phyloP scores from a whole-genome alignment of 2,797 vertebrate genomes.

The Scomberomorus guttatus region DNA sequence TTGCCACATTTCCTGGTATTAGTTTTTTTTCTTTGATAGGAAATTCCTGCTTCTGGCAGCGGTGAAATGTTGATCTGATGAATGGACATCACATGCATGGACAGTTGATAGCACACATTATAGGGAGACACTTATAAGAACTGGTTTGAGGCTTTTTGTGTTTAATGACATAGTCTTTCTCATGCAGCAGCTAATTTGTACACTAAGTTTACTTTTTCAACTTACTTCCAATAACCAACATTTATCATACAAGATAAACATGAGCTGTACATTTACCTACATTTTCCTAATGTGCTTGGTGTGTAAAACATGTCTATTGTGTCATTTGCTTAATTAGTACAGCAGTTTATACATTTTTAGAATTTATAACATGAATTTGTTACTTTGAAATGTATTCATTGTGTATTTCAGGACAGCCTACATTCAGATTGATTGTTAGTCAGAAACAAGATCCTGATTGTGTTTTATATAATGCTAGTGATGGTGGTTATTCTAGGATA shows the following conservation, averaged over 20 bases:
- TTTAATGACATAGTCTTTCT: no score
- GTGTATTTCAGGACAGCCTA: no score
- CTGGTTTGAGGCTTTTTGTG: not conserved
- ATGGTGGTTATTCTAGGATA: not conserved
- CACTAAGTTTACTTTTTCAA: not conserved
- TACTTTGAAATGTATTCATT: not conserved
- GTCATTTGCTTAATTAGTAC: not conserved
- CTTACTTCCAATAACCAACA: constrained; percentile 3
- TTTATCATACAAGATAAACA: not conserved
- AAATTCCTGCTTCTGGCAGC: no score
- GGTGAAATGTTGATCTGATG: not conserved
- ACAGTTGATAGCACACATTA: not conserved
- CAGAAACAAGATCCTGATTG: no score
- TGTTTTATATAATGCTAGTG: not conserved
- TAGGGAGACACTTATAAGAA: not conserved
- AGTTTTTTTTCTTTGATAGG: not conserved
- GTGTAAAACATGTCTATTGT: not conserved
- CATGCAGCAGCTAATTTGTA: not conserved
- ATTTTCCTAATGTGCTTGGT: not conserved
- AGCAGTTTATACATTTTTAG: not conserved
- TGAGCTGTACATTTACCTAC: not conserved
- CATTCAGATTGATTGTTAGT: no score
- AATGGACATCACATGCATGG: not conserved
- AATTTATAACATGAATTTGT: no score
- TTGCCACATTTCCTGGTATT: not conserved